phyloP scores from a whole-genome alignment of 2,113 vertebrate species.

The Psilopsiagon aurifrons region DNA sequence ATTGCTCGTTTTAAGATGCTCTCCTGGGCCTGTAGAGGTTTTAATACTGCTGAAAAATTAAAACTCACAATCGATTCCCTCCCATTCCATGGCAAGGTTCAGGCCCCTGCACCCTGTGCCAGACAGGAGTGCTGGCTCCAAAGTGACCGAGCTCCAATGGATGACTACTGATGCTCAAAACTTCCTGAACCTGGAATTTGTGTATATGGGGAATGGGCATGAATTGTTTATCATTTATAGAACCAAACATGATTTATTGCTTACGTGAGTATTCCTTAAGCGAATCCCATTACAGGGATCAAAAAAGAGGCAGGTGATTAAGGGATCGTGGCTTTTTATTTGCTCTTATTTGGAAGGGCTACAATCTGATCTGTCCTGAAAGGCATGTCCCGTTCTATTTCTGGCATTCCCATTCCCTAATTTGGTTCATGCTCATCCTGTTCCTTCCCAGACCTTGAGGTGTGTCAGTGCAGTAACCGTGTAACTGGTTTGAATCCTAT shows the following conservation, averaged over 20 bases:
- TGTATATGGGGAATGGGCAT: neutral
- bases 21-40: neutral
- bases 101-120: neutral
- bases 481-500: neutral
- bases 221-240: neutral
- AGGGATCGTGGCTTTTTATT: neutral
- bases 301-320: neutral
- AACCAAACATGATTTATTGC: neutral
- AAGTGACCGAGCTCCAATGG: accelerated
- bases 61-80: neutral
- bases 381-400: neutral
- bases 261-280: neutral
- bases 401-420: neutral
- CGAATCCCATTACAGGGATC: neutral
- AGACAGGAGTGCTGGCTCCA: neutral
- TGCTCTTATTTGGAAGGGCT: neutral
- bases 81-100: neutral
- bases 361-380: neutral
- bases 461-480: neutral
- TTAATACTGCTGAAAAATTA: neutral
- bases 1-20: neutral
- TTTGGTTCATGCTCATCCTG: neutral
- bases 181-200: neutral
- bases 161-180: neutral
- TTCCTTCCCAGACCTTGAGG: neutral